Evolutionary conservation across 2,113 vertebrate species (phyloP).

Genomic region (Megalops atlanticus): DNA sequence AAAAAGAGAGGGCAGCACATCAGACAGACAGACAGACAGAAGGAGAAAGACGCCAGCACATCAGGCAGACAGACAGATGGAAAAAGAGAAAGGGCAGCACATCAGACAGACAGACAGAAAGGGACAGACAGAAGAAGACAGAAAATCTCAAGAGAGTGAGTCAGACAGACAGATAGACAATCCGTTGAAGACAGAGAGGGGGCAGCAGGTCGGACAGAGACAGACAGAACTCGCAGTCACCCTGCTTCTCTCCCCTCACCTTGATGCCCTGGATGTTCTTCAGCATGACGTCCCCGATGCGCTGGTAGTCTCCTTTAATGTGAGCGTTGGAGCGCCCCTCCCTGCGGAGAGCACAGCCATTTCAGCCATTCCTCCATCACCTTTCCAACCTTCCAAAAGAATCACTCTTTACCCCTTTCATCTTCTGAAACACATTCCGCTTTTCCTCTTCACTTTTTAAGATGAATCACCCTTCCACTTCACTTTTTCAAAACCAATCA

Average conservation of each 20-base stretch:
- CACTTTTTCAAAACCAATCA: background rate
- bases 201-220: too few relatives aligned
- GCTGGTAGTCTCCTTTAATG: slow-evolving; percentile 88
- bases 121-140: slow-evolving; percentile 4
- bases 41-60: too few relatives aligned
- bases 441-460: too few relatives aligned
- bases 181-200: background rate
- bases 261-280: slow-evolving; percentile 89
- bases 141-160: too few relatives aligned
- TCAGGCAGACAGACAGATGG: slow-evolving; percentile 39
- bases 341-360: slow-evolving; percentile 65
- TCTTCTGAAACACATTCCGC: too few relatives aligned
- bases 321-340: slow-evolving; percentile 92
- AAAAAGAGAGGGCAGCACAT: too few relatives aligned
- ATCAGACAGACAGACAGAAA: slow-evolving; percentile 15
- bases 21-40: slow-evolving; percentile 22
- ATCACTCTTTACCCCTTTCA: too few relatives aligned
- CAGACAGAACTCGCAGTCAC: slow-evolving; percentile 2
- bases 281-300: slow-evolving; percentile 88
- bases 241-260: slow-evolving; percentile 66
- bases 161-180: background rate
- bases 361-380: slow-evolving; percentile 76
- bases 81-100: background rate
- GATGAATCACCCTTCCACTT: too few relatives aligned
- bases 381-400: slow-evolving; percentile 56